Base-by-base conservation (phyloP, 2,113 vertebrate genomes). In the Eleginops maclovinus region DNA sequence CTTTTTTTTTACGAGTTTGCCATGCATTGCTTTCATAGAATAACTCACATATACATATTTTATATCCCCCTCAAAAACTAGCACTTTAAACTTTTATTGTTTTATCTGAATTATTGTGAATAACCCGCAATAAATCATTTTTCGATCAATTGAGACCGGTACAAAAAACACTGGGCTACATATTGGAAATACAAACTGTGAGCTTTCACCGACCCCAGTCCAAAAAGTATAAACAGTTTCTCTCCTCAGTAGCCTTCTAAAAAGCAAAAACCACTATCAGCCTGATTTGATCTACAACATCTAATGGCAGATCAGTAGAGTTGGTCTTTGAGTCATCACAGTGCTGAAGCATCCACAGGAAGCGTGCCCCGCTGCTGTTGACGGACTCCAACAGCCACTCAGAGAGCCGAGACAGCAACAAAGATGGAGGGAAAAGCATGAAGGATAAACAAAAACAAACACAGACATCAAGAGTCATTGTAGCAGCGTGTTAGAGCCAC, bases 401-500 rank as follows among this genome's bases (percentile, higher is more conserved):
- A 84, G 44, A 87, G 46, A 87, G 75, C 77, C 16, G 43, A 70
- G 67, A 72, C 19, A 67, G 53, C 61, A 63, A 64, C 40, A 67
- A 72, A 72, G 70, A 77, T 36, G 26, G 76, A 65, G 61, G 44
- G 59, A 56, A 67, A 77, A 46, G 49, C 72, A 83, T 70, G 69
- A 81, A 77, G 72, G 73, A 69, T 69, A 88, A 89, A 91, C 84
- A 82, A 79, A 92, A 89, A 89, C 86, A 93, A 88, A 88, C 91
- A 92, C 75, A 90, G 91, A 92, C 84, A 89, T 90, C 91, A 87
- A 87, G 87, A 90, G 86, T 83, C 88, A 89, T 14, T 84, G 89
- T 89, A 77, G 88, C 84, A 64, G 83, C 79, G 77, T 81, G 86
- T 24, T 61, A 77, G 79, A 90, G 85, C 89, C 72, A 80, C 72